A percentile compares a stretch with the other conserved stretches of the same genome.
These are phyloP conservation scores for Allygus modestus DNA, from an alignment of 2,888 invertebrate genomes.

Conservation along the genomic window DNA sequence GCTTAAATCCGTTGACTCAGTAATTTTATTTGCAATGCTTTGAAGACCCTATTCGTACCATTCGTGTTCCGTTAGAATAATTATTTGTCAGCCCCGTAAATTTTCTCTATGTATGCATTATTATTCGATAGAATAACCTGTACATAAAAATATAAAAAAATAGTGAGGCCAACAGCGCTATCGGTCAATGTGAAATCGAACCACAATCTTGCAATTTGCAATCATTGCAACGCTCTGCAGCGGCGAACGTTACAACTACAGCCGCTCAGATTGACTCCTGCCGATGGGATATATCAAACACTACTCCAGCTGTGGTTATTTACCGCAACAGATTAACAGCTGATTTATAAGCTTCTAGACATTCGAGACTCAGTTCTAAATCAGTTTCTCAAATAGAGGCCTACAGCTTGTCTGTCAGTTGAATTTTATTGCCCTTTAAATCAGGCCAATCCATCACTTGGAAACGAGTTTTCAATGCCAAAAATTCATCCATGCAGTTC, in stretches of 20 bases:
- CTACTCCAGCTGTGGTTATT: conserved; percentile 31
- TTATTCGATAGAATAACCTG: no score
- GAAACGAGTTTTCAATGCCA: not conserved
- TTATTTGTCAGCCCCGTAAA: no score
- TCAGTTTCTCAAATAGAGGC: conserved; percentile 11
- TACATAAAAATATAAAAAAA: no score
- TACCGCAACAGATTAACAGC: conserved; percentile 38
- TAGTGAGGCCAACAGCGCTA: not conserved
- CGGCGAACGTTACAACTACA: not conserved
- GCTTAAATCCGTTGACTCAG: no score
- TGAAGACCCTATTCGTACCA: no score
- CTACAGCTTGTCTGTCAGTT: conserved; percentile 21
- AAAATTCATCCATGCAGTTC: no score
- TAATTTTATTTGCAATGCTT: no score
- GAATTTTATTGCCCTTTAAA: conserved; percentile 36
- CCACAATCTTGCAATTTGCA: not conserved
- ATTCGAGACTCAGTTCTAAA: conserved; percentile 37
- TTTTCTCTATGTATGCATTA: no score
- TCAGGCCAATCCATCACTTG: not conserved
- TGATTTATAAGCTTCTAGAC: conserved; percentile 36
- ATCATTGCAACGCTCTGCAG: conserved; percentile 12
- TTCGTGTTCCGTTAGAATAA: no score
- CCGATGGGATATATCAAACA: conserved; percentile 4
- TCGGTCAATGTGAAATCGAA: not conserved
- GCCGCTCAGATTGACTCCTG: not conserved